These are phyloP conservation scores for Nephrocerus scutellatus DNA, from an alignment of 2,888 invertebrate species.

Conservation along the genomic window DNA sequence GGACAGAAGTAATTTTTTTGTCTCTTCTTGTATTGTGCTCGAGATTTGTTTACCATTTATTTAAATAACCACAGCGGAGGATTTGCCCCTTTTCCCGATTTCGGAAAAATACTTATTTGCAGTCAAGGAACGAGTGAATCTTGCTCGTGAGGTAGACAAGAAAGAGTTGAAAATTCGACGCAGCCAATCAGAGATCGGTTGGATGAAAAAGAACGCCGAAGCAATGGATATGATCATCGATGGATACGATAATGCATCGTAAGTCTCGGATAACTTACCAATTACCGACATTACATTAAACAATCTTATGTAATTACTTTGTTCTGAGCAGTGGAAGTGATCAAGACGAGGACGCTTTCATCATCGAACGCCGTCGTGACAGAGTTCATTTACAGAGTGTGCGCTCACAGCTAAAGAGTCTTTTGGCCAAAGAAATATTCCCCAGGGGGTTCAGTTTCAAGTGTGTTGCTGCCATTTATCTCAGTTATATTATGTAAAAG, in stretches of 20 bases:
- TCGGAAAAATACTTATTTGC: conserved; percentile 54
- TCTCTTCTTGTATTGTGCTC: conserved; percentile 1
- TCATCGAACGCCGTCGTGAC: conserved; percentile 40
- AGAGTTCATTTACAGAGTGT: conserved; percentile 34
- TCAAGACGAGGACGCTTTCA: conserved; percentile 41
- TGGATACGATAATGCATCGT: conserved; percentile 53
- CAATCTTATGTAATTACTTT: neutral
- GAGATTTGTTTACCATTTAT: neutral
- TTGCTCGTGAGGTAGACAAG: conserved; percentile 75
- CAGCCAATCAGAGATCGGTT: conserved; percentile 64
- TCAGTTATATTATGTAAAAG: conserved; percentile 26
- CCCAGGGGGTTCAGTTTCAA: conserved; percentile 61
- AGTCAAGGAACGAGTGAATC: conserved; percentile 63
- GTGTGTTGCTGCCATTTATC: conserved; percentile 39
- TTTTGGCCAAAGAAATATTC: conserved; percentile 56
- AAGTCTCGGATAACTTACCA: conserved; percentile 14
- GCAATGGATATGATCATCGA: conserved; percentile 91
- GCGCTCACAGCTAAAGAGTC: conserved; percentile 29
- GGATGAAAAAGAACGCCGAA: conserved; percentile 78
- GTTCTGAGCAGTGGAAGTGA: conserved; percentile 35
- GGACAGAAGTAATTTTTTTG: conserved; percentile 61
- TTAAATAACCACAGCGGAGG: conserved; percentile 56
- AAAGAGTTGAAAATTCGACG: conserved; percentile 61
- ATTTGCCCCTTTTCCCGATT: conserved; percentile 79
- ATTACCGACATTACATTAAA: neutral